Conservation (phyloP, 2,888 invertebrate species). For the Linnaemya vulpina region DNA sequence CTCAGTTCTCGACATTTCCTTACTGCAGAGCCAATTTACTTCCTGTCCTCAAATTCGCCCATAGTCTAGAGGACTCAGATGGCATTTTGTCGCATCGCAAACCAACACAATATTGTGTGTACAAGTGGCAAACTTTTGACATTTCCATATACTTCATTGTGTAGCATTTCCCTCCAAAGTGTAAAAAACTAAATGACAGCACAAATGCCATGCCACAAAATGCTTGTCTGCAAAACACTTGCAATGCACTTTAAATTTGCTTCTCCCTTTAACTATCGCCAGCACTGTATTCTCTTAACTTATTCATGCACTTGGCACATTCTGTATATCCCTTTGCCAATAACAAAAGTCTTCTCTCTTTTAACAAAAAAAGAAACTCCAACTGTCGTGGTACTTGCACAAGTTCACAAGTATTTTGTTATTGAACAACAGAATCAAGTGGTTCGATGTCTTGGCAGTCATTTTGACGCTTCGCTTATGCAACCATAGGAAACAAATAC, state of each 20-base stretch:
- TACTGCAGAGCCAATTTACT: too few relatives aligned
- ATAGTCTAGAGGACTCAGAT: too few relatives aligned
- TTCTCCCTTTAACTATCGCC: background rate
- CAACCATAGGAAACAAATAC: constrained; percentile 8
- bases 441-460: constrained; percentile 60
- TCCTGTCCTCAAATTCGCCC: too few relatives aligned
- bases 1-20: too few relatives aligned
- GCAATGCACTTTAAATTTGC: background rate
- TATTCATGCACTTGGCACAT: constrained; percentile 22
- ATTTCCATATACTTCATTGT: too few relatives aligned
- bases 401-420: background rate
- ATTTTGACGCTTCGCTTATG: constrained; percentile 58
- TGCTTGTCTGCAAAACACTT: too few relatives aligned
- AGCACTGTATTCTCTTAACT: constrained; percentile 7
- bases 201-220: too few relatives aligned
- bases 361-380: background rate
- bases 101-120: too few relatives aligned
- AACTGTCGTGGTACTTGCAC: background rate
- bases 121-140: too few relatives aligned
- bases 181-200: too few relatives aligned
- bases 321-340: background rate
- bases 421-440: constrained; percentile 12
- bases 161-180: too few relatives aligned
- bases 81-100: too few relatives aligned
- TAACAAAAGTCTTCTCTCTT: constrained; percentile 10